Evolutionary conservation across 2,888 invertebrate genomes (phyloP), one percentile per base, ranked within the genome.

Genomic region (Petrolisthes manimaculis): DNA sequence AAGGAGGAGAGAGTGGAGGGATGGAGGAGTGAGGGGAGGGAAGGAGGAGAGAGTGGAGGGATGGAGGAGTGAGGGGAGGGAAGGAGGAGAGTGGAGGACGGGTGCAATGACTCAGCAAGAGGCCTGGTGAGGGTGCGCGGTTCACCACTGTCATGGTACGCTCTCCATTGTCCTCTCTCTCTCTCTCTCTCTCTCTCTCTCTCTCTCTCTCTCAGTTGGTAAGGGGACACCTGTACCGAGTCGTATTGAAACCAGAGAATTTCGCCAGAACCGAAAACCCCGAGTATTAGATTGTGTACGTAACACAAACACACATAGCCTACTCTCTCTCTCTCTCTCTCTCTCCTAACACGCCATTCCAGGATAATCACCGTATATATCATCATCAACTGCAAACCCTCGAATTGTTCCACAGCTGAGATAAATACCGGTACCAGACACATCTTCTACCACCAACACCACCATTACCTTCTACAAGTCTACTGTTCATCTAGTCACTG

Each of bases 91-190:
- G 5, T 14, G 53, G 79, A 21, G 18, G n/a, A 18, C 14, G 55
- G 79, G 18, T 18, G 55, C 53, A 79, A n/a, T 18, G 79, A n/a
- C 55, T 18, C 54, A 54, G 53, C 21, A 54, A 54, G 54, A 21
- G 79, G 53, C 53, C 54, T 79, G 55, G n/a, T 55, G 79, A 79
- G 79, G 55, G 79, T 51, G 53, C 55, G 54, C 14, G 71, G 71
- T 71, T 71, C 14, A 14, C n/a, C 71, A 71, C 71, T 71, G 71
- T 71, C 71, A 71, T 71, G 71, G 71, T 71, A 71, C 71, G 21
- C 71, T 71, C 71, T 71, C 21, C 21, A 12, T 12, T n/a, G 14
- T 21, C 21, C 71, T 71, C 71, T 71, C 71, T 71, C 71, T 71
- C 71, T 71, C 71, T 71, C 14, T n/a, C 71, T 18, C n/a, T n/a